Evolutionary conservation across 2,888 invertebrate genomes (phyloP).

Genomic region (Epistrophe grossulariae): DNA sequence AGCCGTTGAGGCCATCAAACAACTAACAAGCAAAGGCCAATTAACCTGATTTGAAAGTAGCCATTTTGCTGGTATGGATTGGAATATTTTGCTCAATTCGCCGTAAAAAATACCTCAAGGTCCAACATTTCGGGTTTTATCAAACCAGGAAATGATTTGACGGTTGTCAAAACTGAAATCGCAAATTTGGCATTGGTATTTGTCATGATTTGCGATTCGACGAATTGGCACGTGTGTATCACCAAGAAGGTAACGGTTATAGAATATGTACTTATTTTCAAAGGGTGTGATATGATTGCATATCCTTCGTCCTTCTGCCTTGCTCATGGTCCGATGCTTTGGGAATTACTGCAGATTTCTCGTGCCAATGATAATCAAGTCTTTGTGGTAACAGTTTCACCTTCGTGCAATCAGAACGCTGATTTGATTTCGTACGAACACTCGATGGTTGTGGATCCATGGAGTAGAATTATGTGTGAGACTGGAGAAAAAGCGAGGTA

Average conservation of each 20-base stretch:
- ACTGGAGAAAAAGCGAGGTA: conserved; percentile 89
- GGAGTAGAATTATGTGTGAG: conserved; percentile 87
- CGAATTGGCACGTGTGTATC: conserved; percentile 92
- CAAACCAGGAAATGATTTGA: conserved; percentile 90
- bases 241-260: conserved; percentile 84
- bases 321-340: conserved; percentile 92
- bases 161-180: conserved; percentile 89
- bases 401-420: conserved; percentile 89
- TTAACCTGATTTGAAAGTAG: conserved; percentile 83
- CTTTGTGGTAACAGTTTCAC: conserved; percentile 93
- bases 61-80: conserved; percentile 92
- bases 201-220: conserved; percentile 97
- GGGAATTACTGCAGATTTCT: conserved; percentile 93
- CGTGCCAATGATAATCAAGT: conserved; percentile 95
- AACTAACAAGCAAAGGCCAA: conserved; percentile 77
- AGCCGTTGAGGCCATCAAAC: conserved; percentile 72
- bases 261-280: conserved; percentile 42
- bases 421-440: conserved; percentile 97
- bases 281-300: conserved; percentile 92
- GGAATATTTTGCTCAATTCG: conserved; percentile 90
- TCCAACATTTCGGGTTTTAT: conserved; percentile 88
- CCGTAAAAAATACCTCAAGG: conserved; percentile 95
- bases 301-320: conserved; percentile 94
- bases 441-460: conserved; percentile 93
- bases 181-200: conserved; percentile 95